phyloP scores from a whole-genome alignment of 1,140 invertebrate species.

The Zaprionus vittiger region DNA sequence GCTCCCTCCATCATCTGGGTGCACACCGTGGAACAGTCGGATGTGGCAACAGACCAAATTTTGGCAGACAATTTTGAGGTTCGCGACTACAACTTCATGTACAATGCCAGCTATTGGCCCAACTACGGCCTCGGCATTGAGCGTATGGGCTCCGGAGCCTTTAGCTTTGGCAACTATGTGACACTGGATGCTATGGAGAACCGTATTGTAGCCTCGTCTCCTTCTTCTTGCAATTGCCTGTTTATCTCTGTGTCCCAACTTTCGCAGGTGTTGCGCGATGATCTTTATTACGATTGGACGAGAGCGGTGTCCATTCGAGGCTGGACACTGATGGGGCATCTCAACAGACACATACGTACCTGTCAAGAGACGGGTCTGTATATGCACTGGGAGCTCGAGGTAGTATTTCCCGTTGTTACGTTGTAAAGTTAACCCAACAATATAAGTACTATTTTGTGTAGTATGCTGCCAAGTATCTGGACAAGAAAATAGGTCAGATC shows the following conservation, averaged over 20 bases:
- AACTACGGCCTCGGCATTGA: constrained; percentile 76
- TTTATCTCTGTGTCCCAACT: neutral
- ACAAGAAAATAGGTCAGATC: constrained; percentile 67
- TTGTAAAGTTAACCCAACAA: neutral
- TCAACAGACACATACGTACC: constrained; percentile 66
- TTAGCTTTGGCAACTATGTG: constrained; percentile 72
- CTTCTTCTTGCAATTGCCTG: neutral
- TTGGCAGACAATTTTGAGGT: constrained; percentile 66
- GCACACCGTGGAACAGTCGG: constrained; percentile 62
- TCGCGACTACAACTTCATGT: constrained; percentile 65
- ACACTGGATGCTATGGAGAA: constrained; percentile 59
- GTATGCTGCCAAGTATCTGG: constrained; percentile 65
- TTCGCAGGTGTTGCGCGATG: constrained; percentile 64
- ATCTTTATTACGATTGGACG: constrained; percentile 80
- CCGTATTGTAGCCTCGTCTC: constrained; percentile 51
- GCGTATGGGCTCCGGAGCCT: constrained; percentile 61
- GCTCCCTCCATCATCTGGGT: constrained; percentile 77
- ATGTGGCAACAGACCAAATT: constrained; percentile 68
- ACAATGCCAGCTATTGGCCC: constrained; percentile 65
- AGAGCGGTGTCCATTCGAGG: constrained; percentile 73
- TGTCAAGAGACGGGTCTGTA: constrained; percentile 74
- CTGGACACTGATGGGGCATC: constrained; percentile 67
- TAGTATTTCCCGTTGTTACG: constrained; percentile 1
- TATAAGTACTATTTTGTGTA: constrained; percentile 1
- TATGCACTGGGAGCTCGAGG: constrained; percentile 73